phyloP scores from a whole-genome alignment of 2,797 vertebrate species.

The Spea hammondii region DNA sequence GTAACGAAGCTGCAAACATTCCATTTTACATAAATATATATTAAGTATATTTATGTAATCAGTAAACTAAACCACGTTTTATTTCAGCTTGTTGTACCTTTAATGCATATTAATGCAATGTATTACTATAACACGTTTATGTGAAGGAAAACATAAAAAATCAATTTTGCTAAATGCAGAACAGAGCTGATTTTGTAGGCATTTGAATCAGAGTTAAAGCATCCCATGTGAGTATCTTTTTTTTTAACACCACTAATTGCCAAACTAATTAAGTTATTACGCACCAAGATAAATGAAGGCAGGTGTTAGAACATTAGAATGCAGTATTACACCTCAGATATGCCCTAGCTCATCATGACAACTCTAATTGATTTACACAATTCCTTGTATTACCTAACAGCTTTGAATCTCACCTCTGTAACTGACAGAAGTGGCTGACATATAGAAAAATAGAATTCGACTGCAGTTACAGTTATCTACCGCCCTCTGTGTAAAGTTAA shows the following conservation, averaged over 20 bases:
- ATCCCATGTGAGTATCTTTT: slow-evolving; percentile 48
- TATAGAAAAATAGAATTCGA: not conserved
- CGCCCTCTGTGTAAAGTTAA: too few species aligned
- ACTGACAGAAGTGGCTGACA: slow-evolving; percentile 28
- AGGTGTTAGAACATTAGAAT: slow-evolving; percentile 47
- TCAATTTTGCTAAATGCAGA: slow-evolving; percentile 5
- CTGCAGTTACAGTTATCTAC: too few species aligned
- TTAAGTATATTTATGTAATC: too few species aligned
- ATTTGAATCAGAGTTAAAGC: slow-evolving; percentile 45
- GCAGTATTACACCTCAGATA: slow-evolving; percentile 43
- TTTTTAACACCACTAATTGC: slow-evolving; percentile 38
- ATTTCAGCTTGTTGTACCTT: too few species aligned
- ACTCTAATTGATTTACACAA: slow-evolving; percentile 40
- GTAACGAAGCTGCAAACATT: too few species aligned
- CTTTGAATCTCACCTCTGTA: slow-evolving; percentile 36
- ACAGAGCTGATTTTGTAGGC: slow-evolving; percentile 33
- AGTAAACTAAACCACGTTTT: not conserved
- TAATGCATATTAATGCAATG: not conserved
- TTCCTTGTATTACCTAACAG: slow-evolving; percentile 40
- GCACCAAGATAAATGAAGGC: slow-evolving; percentile 48
- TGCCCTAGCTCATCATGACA: slow-evolving; percentile 12
- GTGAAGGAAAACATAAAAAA: slow-evolving; percentile 20
- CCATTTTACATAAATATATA: too few species aligned
- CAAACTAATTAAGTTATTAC: slow-evolving; percentile 49
- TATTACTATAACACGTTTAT: slow-evolving; percentile 7